Base-by-base conservation (phyloP, 2,113 vertebrate species). In the Plectropomus leopardus region DNA sequence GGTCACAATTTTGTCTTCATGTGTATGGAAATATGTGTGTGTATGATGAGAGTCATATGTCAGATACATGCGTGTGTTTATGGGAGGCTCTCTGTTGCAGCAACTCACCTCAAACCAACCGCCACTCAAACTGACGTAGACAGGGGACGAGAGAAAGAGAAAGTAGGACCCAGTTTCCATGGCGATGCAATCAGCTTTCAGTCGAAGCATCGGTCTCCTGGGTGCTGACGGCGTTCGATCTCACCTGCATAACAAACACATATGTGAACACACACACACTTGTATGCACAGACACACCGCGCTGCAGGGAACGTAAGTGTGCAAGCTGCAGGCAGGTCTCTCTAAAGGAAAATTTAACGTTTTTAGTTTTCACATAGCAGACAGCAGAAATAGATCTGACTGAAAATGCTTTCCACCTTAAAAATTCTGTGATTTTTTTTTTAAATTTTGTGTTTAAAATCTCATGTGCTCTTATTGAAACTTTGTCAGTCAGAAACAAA, bases 91-190 rank as follows among this genome's bases (percentile, higher is more conserved):
- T 44, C 26, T 7, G 0, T 57, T 17, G 50, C 26, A 78, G 69
- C 75, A 34, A 80, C 82, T 86, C 82, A 23, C 63, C 78, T 92
- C 88, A 89, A 93, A 89, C 51, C 48, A 66, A 58, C 80, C 48
- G 82, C 85, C 92, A 86, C 80, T 91, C 89, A 89, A 82, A 82
- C 48, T 30, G 34, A 79, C 54, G 51, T 50, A 73, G 79, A 82
- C 58, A 23, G 69, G 79, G 80, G 80, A 80, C 42, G 63, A 74
- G 82, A 61, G 65, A 57, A 72, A 50, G 75, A 57, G 84, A 88
- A 89, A 87, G 82, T 71, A 73, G 72, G 84, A 88, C 61, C 78
- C 76, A 84, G 94, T 95, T 95, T 85, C 94, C 93, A 94, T 93
- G 92, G 90, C 50, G 63, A 95, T 85, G 80, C 78, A 83, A 92